Evolutionary conservation across 2,888 invertebrate species (phyloP).

Genomic region (Sarcophaga subvicina): DNA sequence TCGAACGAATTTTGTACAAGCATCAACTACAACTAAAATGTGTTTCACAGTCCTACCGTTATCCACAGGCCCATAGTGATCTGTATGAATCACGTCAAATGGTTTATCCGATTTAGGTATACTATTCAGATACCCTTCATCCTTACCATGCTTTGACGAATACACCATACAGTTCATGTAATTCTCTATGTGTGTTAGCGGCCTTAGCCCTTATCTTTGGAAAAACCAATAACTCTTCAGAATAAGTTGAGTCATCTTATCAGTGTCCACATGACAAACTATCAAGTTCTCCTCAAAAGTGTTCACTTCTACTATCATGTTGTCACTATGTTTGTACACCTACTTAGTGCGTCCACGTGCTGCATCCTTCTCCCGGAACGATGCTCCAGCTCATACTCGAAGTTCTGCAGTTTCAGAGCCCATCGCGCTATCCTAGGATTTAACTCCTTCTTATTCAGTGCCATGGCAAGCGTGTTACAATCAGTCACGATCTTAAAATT

Average conservation of each 20-base stretch:
- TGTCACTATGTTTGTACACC: conserved; percentile 13
- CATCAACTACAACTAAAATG: conserved; percentile 59
- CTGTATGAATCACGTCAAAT: conserved; percentile 55
- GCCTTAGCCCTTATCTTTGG: conserved; percentile 34
- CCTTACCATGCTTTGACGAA: conserved; percentile 36
- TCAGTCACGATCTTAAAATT: conserved; percentile 74
- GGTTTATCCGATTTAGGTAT: conserved; percentile 51
- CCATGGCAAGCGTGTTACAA: conserved; percentile 65
- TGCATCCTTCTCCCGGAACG: conserved; percentile 25
- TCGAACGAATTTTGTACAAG: conserved; percentile 58
- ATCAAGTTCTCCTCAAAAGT: conserved; percentile 58
- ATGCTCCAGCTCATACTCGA: conserved; percentile 39
- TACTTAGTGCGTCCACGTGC: conserved; percentile 52
- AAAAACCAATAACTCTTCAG: conserved; percentile 52
- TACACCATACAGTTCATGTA: conserved; percentile 58
- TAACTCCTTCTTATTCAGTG: conserved; percentile 71
- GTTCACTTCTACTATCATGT: conserved; percentile 42
- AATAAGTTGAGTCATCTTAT: conserved; percentile 51
- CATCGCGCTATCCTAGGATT: conserved; percentile 42
- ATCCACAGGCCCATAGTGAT: neutral
- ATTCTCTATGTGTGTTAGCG: conserved; percentile 39
- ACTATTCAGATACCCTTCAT: conserved; percentile 52
- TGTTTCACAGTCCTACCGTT: conserved; percentile 40
- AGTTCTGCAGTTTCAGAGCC: conserved; percentile 40
- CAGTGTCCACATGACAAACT: conserved; percentile 58